Percentiles rank a stretch among this genome's conserved stretches.
These are phyloP conservation scores for Bovichtus diacanthus DNA, from an alignment of 2,797 vertebrate genomes.

Conservation along the genomic window DNA sequence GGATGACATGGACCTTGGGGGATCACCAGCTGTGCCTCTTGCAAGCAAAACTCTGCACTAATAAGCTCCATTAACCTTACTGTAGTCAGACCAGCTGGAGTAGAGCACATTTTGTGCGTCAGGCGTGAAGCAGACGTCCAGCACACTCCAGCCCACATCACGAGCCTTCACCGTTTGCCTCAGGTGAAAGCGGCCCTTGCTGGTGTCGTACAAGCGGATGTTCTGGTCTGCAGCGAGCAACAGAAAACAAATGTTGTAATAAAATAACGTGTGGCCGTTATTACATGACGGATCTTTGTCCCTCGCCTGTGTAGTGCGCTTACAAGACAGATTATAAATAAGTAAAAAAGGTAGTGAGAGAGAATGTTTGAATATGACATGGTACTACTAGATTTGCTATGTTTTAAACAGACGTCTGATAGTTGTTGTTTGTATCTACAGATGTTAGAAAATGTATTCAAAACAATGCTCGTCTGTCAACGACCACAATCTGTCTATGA, in stretches of 20 bases:
- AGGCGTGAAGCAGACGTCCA: constrained; percentile 94
- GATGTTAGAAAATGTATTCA: neutral
- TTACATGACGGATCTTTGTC: neutral
- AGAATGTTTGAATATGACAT: neutral
- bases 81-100: constrained; percentile 97
- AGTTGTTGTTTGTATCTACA: neutral
- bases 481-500: constrained; percentile 1
- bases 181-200: constrained; percentile 86
- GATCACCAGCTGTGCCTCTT: neutral
- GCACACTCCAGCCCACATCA: constrained; percentile 94
- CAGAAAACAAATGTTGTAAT: neutral
- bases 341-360: neutral
- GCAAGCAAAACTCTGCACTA: neutral
- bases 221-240: constrained; percentile 86
- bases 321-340: constrained; percentile 7
- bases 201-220: constrained; percentile 92
- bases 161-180: constrained; percentile 90
- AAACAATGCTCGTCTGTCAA: neutral
- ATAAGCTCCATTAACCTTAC: constrained; percentile 82
- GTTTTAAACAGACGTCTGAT: neutral
- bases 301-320: neutral
- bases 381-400: neutral
- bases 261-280: neutral
- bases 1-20: neutral
- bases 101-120: constrained; percentile 90